Conservation (phyloP, 2,113 vertebrate genomes). For the Nannospalax galili region DNA sequence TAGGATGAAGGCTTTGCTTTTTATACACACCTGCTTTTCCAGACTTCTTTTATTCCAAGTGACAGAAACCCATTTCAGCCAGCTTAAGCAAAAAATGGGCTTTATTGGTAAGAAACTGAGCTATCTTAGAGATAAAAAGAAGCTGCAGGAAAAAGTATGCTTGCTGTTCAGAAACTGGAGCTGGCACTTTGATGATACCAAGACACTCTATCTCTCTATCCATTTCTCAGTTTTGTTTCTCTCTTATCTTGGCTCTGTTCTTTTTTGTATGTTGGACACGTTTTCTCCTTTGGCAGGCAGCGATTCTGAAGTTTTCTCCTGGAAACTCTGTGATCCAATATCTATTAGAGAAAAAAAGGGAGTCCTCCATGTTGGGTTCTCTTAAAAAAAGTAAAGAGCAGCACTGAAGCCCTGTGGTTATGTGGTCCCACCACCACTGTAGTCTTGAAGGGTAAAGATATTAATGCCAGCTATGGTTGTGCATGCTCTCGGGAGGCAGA, state of each 20-base stretch:
- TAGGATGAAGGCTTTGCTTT: neutral
- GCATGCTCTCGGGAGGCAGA: too few relatives aligned
- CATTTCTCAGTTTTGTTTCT: neutral
- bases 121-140: neutral
- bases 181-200: neutral
- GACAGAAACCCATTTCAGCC: conserved; percentile 40
- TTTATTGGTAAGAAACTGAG: neutral
- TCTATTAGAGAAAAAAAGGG: neutral
- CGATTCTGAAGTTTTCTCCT: neutral
- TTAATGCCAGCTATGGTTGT: neutral
- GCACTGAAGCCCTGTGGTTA: neutral
- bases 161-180: neutral
- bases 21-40: neutral
- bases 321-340: neutral
- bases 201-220: neutral
- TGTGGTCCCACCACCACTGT: too few relatives aligned
- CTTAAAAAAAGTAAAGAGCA: neutral
- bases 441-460: neutral
- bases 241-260: neutral
- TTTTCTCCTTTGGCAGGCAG: neutral
- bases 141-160: neutral
- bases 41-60: conserved; percentile 4
- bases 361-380: neutral
- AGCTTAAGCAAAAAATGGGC: conserved; percentile 18
- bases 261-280: neutral